phyloP scores from a whole-genome alignment of 2,797 vertebrate genomes.

The Siniperca obscura region DNA sequence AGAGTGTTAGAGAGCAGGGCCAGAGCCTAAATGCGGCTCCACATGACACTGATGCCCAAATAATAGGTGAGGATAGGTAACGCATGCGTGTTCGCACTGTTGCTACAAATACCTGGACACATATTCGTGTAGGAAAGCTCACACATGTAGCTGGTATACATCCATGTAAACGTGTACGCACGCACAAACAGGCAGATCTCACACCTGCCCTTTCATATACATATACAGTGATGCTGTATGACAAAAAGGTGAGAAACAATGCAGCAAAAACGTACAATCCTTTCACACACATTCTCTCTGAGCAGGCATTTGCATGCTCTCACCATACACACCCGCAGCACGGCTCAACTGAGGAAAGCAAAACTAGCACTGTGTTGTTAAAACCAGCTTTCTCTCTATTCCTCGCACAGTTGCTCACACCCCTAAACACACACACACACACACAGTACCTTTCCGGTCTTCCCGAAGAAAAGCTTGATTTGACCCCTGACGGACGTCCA shows the following conservation, averaged over 20 bases:
- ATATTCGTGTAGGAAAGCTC: not conserved
- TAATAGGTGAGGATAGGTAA: slow-evolving; percentile 35
- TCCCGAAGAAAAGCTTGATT: not conserved
- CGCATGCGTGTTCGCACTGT: slow-evolving; percentile 56
- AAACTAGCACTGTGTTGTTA: slow-evolving; percentile 30
- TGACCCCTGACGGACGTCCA: not conserved
- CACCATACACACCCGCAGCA: slow-evolving; percentile 37
- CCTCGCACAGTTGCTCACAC: slow-evolving; percentile 7
- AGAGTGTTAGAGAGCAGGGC: slow-evolving; percentile 7
- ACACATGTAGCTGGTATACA: not conserved
- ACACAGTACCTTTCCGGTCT: slow-evolving; percentile 44
- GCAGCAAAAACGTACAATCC: not conserved
- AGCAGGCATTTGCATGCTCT: slow-evolving; percentile 14
- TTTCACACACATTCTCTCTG: slow-evolving; percentile 1
- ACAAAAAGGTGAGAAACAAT: slow-evolving; percentile 45
- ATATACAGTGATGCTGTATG: slow-evolving; percentile 5
- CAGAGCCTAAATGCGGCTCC: slow-evolving; percentile 39
- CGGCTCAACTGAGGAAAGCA: slow-evolving; percentile 60
- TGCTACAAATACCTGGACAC: slow-evolving; percentile 32
- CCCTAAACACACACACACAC: not conserved
- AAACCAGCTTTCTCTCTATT: slow-evolving; percentile 24
- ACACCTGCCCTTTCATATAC: slow-evolving; percentile 42
- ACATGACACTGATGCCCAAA: slow-evolving; percentile 52
- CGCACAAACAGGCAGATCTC: slow-evolving; percentile 18
- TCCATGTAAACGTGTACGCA: not conserved